These are phyloP conservation scores for Melanostoma mellinum DNA, from an alignment of 2,888 invertebrate genomes.

Conservation along the genomic window DNA sequence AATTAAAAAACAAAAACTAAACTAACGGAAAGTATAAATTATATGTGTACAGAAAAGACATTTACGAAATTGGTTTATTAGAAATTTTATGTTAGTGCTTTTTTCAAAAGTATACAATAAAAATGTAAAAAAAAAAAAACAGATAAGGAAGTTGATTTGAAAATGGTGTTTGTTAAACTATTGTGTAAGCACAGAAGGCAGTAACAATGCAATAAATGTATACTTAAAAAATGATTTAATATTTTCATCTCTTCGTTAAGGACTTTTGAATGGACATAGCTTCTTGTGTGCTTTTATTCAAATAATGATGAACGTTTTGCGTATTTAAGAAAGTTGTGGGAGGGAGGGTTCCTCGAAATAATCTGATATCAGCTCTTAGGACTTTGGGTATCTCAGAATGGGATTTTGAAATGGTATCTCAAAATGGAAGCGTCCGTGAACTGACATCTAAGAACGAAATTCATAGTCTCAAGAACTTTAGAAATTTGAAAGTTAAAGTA, in stretches of 20 bases:
- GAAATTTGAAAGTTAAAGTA: too few relatives aligned
- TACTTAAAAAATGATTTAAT: conserved; percentile 74
- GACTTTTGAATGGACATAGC: background rate
- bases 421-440: too few relatives aligned
- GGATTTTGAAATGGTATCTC: too few relatives aligned
- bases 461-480: too few relatives aligned
- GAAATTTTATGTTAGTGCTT: conserved; percentile 63
- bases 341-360: too few relatives aligned
- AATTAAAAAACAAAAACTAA: conserved; percentile 19
- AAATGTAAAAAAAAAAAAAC: conserved; percentile 35
- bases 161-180: conserved; percentile 76
- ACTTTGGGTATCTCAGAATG: too few relatives aligned
- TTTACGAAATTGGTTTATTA: conserved; percentile 57
- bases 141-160: conserved; percentile 22
- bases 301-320: too few relatives aligned
- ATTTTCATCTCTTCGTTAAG: background rate
- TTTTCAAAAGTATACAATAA: conserved; percentile 65
- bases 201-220: conserved; percentile 81
- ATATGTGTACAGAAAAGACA: conserved; percentile 30
- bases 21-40: conserved; percentile 25
- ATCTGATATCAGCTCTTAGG: too few relatives aligned
- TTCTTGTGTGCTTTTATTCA: too few relatives aligned
- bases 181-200: conserved; percentile 80
- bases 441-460: too few relatives aligned
- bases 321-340: too few relatives aligned